phyloP scores from a whole-genome alignment of 2,113 vertebrate genomes.

The Sorex fumeus region DNA sequence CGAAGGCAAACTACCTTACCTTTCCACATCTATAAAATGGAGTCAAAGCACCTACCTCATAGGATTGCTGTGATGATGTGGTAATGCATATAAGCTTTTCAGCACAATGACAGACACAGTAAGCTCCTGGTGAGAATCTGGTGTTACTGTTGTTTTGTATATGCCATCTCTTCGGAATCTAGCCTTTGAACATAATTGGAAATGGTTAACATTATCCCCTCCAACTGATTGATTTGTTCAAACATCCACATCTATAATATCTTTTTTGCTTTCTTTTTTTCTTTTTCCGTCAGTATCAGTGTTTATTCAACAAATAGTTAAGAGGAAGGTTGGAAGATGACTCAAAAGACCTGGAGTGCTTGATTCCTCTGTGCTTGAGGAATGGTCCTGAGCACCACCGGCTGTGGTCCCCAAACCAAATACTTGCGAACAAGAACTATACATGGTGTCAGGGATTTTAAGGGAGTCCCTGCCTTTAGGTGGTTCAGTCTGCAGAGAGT shows the following conservation, averaged over 20 bases:
- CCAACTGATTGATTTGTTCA: constrained; percentile 13
- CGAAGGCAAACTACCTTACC: background rate
- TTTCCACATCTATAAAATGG: constrained; percentile 28
- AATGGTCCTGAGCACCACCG: no score
- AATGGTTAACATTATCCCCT: constrained; percentile 2
- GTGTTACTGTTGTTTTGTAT: no score
- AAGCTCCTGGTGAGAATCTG: background rate
- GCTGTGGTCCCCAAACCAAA: no score
- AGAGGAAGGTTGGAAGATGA: no score
- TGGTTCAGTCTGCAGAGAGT: background rate
- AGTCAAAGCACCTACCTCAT: background rate
- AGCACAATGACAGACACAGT: background rate
- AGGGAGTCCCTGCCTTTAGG: background rate
- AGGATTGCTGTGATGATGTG: constrained; percentile 38
- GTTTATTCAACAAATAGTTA: no score
- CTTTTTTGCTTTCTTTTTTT: no score
- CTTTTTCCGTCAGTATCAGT: no score
- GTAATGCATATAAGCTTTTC: background rate
- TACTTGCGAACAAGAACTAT: no score
- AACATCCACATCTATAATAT: background rate
- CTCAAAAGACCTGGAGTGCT: no score
- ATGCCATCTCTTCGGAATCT: no score
- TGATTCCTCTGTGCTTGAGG: no score
- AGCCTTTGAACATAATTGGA: background rate
- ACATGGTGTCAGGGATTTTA: no score